Percentiles rank a stretch among this genome's conserved stretches.
Conservation (phyloP, 2,797 vertebrate species). For the Okamejei kenojei region DNA sequence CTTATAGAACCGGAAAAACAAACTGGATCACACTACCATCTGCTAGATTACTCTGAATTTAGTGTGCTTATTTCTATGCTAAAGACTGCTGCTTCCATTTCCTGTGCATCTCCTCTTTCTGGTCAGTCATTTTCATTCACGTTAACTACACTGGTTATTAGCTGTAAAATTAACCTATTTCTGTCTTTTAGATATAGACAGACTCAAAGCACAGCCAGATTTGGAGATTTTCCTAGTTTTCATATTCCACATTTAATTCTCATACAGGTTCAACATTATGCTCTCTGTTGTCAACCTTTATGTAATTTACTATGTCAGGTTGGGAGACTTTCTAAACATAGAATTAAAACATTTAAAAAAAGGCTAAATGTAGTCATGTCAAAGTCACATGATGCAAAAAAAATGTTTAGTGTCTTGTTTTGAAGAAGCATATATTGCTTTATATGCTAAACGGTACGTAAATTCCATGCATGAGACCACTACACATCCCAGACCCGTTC, state of each 20-base stretch:
- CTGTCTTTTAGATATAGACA: too few relatives aligned
- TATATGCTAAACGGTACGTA: neutral
- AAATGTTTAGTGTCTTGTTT: neutral
- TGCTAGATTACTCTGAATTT: neutral
- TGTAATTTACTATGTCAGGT: neutral
- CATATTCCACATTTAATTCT: neutral
- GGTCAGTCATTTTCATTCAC: neutral
- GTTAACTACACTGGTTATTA: neutral
- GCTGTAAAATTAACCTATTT: neutral
- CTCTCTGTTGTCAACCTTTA: neutral
- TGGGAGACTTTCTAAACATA: neutral
- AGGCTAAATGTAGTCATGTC: neutral
- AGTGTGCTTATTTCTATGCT: neutral
- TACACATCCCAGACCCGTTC: neutral
- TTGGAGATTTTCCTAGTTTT: neutral
- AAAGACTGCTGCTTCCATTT: neutral
- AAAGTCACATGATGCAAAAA: neutral
- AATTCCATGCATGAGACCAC: neutral
- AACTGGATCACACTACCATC: neutral
- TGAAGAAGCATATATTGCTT: neutral
- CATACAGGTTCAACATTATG: too few relatives aligned
- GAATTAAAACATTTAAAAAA: neutral
- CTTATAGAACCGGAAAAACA: too few relatives aligned
- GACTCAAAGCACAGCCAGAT: too few relatives aligned
- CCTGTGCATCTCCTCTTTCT: neutral